phyloP scores from a whole-genome alignment of 1,140 invertebrate species.

The Choristoneura fumiferana region DNA sequence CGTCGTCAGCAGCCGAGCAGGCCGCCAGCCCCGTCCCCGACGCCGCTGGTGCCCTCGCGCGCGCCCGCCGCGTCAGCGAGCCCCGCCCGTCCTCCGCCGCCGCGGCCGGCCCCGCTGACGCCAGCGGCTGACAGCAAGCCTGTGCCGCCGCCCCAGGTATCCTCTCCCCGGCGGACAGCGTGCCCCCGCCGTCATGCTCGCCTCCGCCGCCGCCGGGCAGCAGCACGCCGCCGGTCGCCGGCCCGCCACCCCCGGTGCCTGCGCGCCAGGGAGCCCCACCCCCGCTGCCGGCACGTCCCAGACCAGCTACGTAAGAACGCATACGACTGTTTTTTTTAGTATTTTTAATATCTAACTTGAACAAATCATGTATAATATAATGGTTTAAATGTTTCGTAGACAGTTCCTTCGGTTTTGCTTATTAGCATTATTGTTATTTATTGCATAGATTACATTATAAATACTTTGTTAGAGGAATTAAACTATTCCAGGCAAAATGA shows the following conservation, averaged over 20 bases:
- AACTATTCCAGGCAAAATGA: neutral
- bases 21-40: slow-evolving; percentile 80
- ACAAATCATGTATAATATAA: slow-evolving; percentile 4
- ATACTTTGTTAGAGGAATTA: slow-evolving; percentile 5
- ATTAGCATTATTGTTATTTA: slow-evolving; percentile 5
- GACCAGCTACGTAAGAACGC: slow-evolving; percentile 44
- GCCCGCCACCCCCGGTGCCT: slow-evolving; percentile 80
- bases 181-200: slow-evolving; percentile 70
- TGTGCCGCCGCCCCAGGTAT: slow-evolving; percentile 59
- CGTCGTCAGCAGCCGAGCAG: slow-evolving; percentile 64
- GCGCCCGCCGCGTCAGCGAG: slow-evolving; percentile 78
- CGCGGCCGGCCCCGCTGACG: slow-evolving; percentile 58
- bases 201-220: slow-evolving; percentile 83
- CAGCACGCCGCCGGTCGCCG: slow-evolving; percentile 78
- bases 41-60: slow-evolving; percentile 79
- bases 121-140: too few relatives aligned
- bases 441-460: neutral
- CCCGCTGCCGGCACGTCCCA: slow-evolving; percentile 84
- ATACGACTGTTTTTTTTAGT: slow-evolving; percentile 13
- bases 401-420: slow-evolving; percentile 2
- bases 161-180: slow-evolving; percentile 59
- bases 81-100: slow-evolving; percentile 80
- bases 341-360: slow-evolving; percentile 18
- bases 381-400: slow-evolving; percentile 7
- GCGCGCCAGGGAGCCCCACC: slow-evolving; percentile 80